A percentile compares a stretch with the other conserved stretches of the same genome.
These are phyloP conservation scores for Mesembrinibis cayennensis DNA, from an alignment of 2,113 vertebrate species.

Conservation along the genomic window DNA sequence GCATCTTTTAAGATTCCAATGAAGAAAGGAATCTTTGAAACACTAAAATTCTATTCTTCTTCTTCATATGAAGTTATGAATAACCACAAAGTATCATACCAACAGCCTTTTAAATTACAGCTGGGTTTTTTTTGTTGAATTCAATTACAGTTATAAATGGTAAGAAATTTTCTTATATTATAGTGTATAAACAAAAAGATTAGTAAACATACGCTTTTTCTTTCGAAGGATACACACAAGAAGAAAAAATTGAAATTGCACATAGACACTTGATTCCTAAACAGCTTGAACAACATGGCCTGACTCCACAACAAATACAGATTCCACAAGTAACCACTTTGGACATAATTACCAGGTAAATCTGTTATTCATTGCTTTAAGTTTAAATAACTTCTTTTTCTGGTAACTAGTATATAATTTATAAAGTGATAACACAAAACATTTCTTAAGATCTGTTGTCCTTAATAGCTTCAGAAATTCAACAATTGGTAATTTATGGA, in stretches of 20 bases:
- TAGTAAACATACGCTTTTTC: background rate
- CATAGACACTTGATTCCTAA: constrained; percentile 94
- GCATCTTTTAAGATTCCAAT: background rate
- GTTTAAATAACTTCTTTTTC: background rate
- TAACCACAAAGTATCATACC: background rate
- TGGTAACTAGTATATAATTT: background rate
- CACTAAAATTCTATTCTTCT: background rate
- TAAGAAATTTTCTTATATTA: background rate
- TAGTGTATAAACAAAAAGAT: background rate
- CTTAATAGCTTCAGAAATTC: background rate
- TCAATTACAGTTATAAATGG: background rate
- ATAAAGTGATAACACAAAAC: background rate
- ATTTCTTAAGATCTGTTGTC: background rate
- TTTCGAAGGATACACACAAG: constrained; percentile 90
- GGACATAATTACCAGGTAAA: constrained; percentile 85
- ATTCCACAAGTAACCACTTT: constrained; percentile 88
- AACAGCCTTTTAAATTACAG: background rate
- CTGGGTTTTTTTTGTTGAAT: background rate
- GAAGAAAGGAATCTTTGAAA: background rate
- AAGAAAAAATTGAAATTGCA: constrained; percentile 97
- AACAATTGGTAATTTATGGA: background rate
- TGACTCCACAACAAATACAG: constrained; percentile 91
- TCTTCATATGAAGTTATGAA: background rate
- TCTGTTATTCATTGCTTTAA: background rate
- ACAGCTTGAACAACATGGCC: constrained; percentile 92